phyloP scores from a whole-genome alignment of 2,888 invertebrate species.

The Tetanocera ferruginea region DNA sequence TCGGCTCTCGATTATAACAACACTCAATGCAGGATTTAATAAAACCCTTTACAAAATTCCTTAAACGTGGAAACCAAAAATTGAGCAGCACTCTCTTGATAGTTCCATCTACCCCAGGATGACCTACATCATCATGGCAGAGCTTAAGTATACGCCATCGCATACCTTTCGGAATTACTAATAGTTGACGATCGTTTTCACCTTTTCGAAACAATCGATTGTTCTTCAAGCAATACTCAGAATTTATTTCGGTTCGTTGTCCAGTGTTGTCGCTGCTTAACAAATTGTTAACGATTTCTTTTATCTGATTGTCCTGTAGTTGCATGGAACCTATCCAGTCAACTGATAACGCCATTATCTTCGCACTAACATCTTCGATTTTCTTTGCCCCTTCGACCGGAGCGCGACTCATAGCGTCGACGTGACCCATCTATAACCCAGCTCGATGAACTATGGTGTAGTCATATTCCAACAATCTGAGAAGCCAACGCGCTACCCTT shows the following conservation, averaged over 20 bases:
- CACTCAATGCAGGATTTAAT: slow-evolving; percentile 26
- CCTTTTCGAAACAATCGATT: neutral
- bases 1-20: slow-evolving; percentile 3
- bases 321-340: slow-evolving; percentile 41
- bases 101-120: slow-evolving; percentile 1
- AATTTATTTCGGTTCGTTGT: neutral
- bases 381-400: slow-evolving; percentile 27
- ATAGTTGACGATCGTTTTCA: neutral
- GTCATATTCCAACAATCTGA: slow-evolving; percentile 20
- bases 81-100: neutral
- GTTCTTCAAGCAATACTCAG: neutral
- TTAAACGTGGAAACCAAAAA: neutral
- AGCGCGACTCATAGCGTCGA: slow-evolving; percentile 42
- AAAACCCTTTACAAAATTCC: slow-evolving; percentile 34
- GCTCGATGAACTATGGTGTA: too few relatives aligned
- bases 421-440: slow-evolving; percentile 40
- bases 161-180: neutral
- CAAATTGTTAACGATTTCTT: slow-evolving; percentile 15
- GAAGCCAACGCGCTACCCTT: slow-evolving; percentile 27
- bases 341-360: slow-evolving; percentile 19
- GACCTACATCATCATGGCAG: slow-evolving; percentile 26
- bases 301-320: too few relatives aligned
- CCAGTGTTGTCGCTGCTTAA: neutral
- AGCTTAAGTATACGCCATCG: slow-evolving; percentile 6
- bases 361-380: too few relatives aligned